Base-by-base conservation (phyloP, 92 coral and sea anemone genomes). In the Porites lobata region DNA sequence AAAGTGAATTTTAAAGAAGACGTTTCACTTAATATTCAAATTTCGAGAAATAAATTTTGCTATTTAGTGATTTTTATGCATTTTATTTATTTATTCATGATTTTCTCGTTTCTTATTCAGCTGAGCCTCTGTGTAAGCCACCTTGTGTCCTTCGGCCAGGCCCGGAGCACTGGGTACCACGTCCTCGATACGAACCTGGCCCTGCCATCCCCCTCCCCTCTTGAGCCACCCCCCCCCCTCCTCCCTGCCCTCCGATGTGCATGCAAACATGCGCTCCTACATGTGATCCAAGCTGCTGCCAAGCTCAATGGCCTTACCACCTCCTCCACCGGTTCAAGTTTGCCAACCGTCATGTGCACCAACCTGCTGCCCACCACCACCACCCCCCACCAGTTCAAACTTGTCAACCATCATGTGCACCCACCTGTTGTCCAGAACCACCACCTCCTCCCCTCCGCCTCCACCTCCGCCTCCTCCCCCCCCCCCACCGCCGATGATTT, bases 271-370 rank as follows among this genome's bases (percentile, higher is more conserved):
- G 95, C 63, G 93, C 95, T 18, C 95, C 95, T 22, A 66, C 89
- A 53, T 93, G 95, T 20, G 83, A 64, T 8, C 91, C 91, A 63
- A 20, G 88, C 52, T 93, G 95, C 68, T 93, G 95, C 38, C 86
- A 69, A 87, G 22, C 91, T 0, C 94, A 6, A 94, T 92, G 15
- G 94, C 95, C 14, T 90, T 91, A 56, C 94, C 94, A 0, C 98
- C 97, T 68, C 94, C 90, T 11, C 98, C 94, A 10, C 87, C 93
- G 38, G 67, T 94, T 81, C 80, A 88, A 43, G 72, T 79, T 57
- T 96, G 99, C 75, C 96, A 94, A 72, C 94, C 95, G 22, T 87
- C 98, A 43, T 96, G 99, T 82, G 98, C 96, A 6, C 96, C 96
- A 3, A 79, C 96, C 3, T 96, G 99, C 80, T 92, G 95, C 50